Evolutionary conservation across 2,113 vertebrate genomes (phyloP).

Genomic region (Festucalex cinctus): DNA sequence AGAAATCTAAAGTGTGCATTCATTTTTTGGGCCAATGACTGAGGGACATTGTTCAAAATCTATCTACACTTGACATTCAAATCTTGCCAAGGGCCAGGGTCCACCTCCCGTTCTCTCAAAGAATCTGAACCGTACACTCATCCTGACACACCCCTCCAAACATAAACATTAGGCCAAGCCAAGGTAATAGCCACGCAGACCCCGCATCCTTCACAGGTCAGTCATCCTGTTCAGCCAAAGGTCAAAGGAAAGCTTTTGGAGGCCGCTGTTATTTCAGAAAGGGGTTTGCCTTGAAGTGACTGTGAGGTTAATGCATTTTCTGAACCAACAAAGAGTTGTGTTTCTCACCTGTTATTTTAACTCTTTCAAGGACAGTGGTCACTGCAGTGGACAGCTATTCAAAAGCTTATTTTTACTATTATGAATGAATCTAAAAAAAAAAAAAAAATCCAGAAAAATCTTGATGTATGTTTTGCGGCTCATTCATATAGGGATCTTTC

Average conservation of each 20-base stretch:
- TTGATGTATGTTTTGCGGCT: too few species aligned
- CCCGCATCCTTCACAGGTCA: conserved; percentile 44
- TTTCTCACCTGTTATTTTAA: neutral
- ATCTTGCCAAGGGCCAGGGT: conserved; percentile 50
- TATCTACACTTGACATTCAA: conserved; percentile 57
- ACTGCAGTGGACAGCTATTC: too few species aligned
- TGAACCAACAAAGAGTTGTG: neutral
- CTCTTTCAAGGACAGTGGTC: too few species aligned
- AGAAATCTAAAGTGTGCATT: conserved; percentile 31
- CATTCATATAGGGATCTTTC: too few species aligned
- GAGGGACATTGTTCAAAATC: conserved; percentile 54
- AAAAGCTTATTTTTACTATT: too few species aligned
- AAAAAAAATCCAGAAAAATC: too few species aligned
- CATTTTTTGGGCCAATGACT: conserved; percentile 45
- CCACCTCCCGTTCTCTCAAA: conserved; percentile 41
- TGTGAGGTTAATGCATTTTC: neutral
- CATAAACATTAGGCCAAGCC: conserved; percentile 59
- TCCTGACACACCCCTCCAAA: conserved; percentile 64
- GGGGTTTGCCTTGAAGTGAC: neutral
- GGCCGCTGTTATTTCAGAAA: conserved; percentile 22
- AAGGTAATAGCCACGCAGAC: conserved; percentile 39
- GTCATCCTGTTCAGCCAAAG: conserved; percentile 49
- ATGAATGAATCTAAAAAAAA: too few species aligned
- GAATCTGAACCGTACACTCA: conserved; percentile 47
- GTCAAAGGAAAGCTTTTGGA: conserved; percentile 36